phyloP scores from a whole-genome alignment of 2,113 vertebrate genomes.

The Nansenia antarctica region DNA sequence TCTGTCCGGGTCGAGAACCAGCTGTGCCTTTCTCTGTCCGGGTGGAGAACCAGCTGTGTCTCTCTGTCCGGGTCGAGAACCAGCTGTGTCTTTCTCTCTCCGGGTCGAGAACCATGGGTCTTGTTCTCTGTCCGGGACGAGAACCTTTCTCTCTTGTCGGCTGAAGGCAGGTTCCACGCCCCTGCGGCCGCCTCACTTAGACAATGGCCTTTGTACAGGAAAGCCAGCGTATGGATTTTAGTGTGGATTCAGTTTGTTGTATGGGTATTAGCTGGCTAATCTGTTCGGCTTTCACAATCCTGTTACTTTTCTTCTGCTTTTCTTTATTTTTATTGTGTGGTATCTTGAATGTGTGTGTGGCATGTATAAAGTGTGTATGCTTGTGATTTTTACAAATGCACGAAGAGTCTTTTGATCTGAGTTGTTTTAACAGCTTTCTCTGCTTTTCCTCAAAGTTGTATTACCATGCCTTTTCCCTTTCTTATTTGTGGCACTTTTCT shows the following conservation, averaged over 20 bases:
- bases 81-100: background rate
- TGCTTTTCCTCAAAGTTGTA: background rate
- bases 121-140: no score
- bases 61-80: background rate
- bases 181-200: background rate
- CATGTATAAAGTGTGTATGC: constrained; percentile 3
- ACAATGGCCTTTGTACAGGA: constrained; percentile 27
- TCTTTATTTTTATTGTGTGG: background rate
- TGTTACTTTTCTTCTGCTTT: background rate
- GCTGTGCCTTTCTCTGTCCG: no score
- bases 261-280: background rate
- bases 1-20: background rate
- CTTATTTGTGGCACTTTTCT: background rate
- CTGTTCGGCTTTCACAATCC: background rate
- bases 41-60: no score
- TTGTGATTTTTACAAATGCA: background rate
- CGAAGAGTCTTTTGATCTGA: no score
- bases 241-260: background rate
- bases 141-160: no score
- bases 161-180: background rate
- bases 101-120: background rate
- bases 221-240: constrained; percentile 15
- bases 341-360: constrained; percentile 4
- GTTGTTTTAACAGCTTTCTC: background rate
- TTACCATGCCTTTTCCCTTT: no score